Conservation (phyloP, 2,113 vertebrate species). For the Labeo catla region DNA sequence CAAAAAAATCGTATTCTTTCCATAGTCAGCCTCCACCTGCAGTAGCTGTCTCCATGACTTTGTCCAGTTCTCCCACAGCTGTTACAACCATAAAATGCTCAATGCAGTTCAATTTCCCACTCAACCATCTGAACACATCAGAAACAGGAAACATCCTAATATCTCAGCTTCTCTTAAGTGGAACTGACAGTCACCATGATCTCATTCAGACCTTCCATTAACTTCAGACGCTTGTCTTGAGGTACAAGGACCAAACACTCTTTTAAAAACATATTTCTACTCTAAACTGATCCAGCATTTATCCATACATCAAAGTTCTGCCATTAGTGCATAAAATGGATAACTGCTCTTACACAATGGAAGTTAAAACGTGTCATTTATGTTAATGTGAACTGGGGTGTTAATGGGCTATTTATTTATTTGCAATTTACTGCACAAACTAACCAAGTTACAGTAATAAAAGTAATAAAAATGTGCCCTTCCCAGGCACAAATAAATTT, state of each 20-base stretch:
- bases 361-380: neutral
- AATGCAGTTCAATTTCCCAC: neutral
- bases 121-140: slow-evolving; percentile 24
- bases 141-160: slow-evolving; percentile 18
- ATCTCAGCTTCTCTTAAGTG: neutral
- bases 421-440: neutral
- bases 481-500: neutral
- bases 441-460: neutral
- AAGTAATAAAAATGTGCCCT: neutral
- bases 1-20: neutral
- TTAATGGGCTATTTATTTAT: neutral
- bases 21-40: neutral
- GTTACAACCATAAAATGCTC: slow-evolving; percentile 31
- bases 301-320: neutral
- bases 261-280: neutral
- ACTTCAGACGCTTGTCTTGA: slow-evolving; percentile 7
- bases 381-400: neutral
- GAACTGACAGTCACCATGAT: slow-evolving; percentile 3
- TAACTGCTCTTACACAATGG: neutral
- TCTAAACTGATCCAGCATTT: neutral
- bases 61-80: slow-evolving; percentile 6
- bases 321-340: neutral
- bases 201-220: neutral
- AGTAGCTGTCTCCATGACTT: neutral
- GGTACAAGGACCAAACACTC: neutral